Base-by-base conservation (phyloP, 2,797 vertebrate genomes). In the Thaleichthys pacificus region DNA sequence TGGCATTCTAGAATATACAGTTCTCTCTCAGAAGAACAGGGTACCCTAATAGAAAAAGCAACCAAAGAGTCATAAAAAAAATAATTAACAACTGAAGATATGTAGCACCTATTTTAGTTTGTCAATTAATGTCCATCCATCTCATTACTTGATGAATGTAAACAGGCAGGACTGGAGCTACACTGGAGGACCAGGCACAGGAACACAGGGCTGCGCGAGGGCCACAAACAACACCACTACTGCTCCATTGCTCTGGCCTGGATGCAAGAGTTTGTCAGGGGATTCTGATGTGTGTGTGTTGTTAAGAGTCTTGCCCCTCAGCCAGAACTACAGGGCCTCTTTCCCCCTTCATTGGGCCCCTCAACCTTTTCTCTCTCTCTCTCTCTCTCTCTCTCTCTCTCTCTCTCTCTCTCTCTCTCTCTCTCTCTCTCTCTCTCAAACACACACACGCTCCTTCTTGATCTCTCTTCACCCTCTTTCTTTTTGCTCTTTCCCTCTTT, bases 231-330 rank as follows among this genome's bases (percentile, higher is more conserved):
- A 9, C 67, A 35, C 26, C 5, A 19, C 26, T n/a, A 3, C 47
- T 24, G 9, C 67, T 57, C 32, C 56, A 32, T 49, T n/a, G 1
- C 57, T 61, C 70, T 70, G 68, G 35, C 66, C 62, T 71, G 61
- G 51, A 67, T 76, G 65, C 73, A 51, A 21, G 64, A 22, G 77
- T 78, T 82, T 73, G 78, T 89, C 74, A 82, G 82, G 80, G 81
- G 84, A 84, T 87, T 85, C 81, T 69, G 86, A 87, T 88, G 77
- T 82, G 82, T 82, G 82, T 51, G 51, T 86, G 87, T 92, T 91
- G 91, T 91, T 90, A 87, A 91, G 87, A 85, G 82, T 89, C 86
- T 90, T 86, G 83, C 89, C 91, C 87, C 87, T 85, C 38, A 79
- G 88, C 85, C 88, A 82, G 85, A 85, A 85, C 90, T 84, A 84